Evolutionary conservation across 2,113 vertebrate species (phyloP), one percentile per base, ranked within the genome.

Genomic region (Callaeas wilsoni): DNA sequence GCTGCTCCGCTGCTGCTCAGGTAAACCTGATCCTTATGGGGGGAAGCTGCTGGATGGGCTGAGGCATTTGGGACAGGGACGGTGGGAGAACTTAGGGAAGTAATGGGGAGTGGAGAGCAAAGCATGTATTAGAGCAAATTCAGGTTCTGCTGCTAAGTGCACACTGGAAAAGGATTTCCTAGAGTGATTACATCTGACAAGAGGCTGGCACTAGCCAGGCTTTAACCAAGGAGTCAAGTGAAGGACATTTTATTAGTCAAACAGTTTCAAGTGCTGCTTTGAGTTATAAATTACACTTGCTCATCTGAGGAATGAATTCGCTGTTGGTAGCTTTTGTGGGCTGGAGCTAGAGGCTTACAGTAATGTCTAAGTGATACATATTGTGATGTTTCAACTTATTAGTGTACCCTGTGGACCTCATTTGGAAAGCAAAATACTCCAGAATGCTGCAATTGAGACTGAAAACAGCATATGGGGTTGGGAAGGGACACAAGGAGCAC

Each of bases 11-110:
- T 77, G 89, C 96, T 97, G 65, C 95, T 96, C 97, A 97, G 97
- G 94, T 97, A 97, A 98, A 98, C 25, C 44, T 65, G 76, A 78
- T 96, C 85, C 86, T 96, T 90, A 29, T 78, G 7, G 25, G 92
- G 76, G 94, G 42, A 21, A 88, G 88, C 75, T 83, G 44, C 70
- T 73, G 82, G 84, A 84, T 2, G 39, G 7, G 21, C 83, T 4
- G 47, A 82, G 56, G 77, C 2, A 2, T 75, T 90, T 4, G 78
- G 94, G 86, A 91, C 2, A 10, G 79, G 52, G 90, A 39, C 0
- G 3, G 84, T 73, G 77, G 19, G n/a, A 71, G 64, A 50, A 57
- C 62, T 92, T 0, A 10, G 63, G 32, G 71, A 82, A 41, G 10
- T 49, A 17, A 10, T 6, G 9, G 39, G 42, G 59, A 96, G 42